Evolutionary conservation across 1,140 invertebrate species (phyloP), one percentile per base, ranked within the genome.

Genomic region (Hermetia illucens): DNA sequence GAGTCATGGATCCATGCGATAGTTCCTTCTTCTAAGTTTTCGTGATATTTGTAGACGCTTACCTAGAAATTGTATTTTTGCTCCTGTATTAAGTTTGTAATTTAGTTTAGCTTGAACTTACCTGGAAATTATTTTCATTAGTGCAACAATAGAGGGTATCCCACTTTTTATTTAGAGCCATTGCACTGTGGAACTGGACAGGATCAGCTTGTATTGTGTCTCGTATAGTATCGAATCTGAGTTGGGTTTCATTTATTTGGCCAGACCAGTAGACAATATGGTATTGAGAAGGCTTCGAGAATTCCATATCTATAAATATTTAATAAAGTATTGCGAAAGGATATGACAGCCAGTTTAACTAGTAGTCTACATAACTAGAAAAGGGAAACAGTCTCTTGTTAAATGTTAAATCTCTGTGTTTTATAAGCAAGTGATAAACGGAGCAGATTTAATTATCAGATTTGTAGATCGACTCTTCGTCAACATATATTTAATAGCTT

Each of bases 181-280:
- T 71, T n/a, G 74, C 77, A 57, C 79, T 82, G 39, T 84, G 79
- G 56, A 82, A 89, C 31, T 75, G 51, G 19, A 91, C 66, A 0
- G 78, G 70, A 21, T 79, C 68, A 27, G 81, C 62, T 42, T 65
- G 63, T 5, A 44, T 48, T 2, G 70, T 70, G 1, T 68, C 58
- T 16, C 66, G 67, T 35, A 69, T 68, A 34, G 75, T 75, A 30
- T 79, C 69, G 4, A 85, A 55, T 9, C 78, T 53, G 60, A 90
- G 69, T 19, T 65, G 59, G 17, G 77, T 70, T 34, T 87, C 74
- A 30, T 88, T 85, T 25, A 87, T 68, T 36, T 73, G 72, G 6
- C 82, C 82, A 30, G 72, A 78, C 85, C 85, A 89, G 52, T 81
- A 82, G 2, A 81, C 63, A 13, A 83, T 67, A 40, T 73, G 64